These are phyloP conservation scores for Magallana gigas DNA, from an alignment of 1,140 invertebrate genomes.

Conservation along the genomic window DNA sequence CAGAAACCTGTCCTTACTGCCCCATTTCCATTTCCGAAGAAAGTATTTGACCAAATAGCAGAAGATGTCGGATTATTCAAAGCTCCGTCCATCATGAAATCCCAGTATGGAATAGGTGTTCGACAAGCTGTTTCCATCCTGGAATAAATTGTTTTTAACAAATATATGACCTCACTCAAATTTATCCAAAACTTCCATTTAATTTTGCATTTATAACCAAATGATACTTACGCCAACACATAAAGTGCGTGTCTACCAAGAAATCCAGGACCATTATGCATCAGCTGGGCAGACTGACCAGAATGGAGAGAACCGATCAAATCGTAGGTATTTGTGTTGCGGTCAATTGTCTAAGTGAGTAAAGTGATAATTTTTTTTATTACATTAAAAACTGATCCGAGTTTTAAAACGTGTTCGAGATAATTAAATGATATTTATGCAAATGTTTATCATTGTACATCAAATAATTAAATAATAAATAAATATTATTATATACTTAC, in stretches of 20 bases:
- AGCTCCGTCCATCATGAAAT: slow-evolving; percentile 73
- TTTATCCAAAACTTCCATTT: too few species aligned
- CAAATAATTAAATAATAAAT: too few species aligned
- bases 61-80: slow-evolving; percentile 74
- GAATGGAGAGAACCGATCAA: slow-evolving; percentile 51
- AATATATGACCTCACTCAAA: too few species aligned
- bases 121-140: slow-evolving; percentile 66
- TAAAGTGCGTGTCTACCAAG: slow-evolving; percentile 49
- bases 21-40: slow-evolving; percentile 78
- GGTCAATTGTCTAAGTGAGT: slow-evolving; percentile 7
- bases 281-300: slow-evolving; percentile 18
- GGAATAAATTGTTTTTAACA: too few species aligned
- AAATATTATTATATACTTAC: background rate
- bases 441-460: too few species aligned
- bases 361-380: too few species aligned
- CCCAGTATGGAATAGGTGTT: slow-evolving; percentile 78
- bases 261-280: slow-evolving; percentile 55
- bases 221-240: slow-evolving; percentile 53
- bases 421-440: too few species aligned
- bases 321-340: slow-evolving; percentile 47
- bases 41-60: slow-evolving; percentile 71
- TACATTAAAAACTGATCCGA: background rate
- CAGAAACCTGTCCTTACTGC: slow-evolving; percentile 77
- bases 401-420: background rate
- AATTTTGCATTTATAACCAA: background rate